These are phyloP conservation scores for Trichogramma pretiosum DNA, from an alignment of 1,140 invertebrate species.

Conservation along the genomic window DNA sequence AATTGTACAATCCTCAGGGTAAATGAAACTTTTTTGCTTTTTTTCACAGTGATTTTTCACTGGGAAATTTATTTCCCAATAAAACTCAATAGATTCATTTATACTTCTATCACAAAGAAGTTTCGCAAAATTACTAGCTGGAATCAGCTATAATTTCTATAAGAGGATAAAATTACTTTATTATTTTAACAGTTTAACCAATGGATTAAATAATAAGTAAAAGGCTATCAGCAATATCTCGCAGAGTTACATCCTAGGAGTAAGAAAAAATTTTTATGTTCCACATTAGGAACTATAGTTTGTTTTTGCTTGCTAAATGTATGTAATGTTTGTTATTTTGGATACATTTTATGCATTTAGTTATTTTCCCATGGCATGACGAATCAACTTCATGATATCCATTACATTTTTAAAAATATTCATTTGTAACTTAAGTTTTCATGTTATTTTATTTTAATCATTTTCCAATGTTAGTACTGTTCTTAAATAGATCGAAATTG, in stretches of 20 bases:
- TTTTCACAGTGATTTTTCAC: slow-evolving; percentile 10
- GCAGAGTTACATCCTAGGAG: slow-evolving; percentile 37
- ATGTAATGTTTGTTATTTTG: too few species aligned
- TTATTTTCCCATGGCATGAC: too few species aligned
- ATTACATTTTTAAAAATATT: too few species aligned
- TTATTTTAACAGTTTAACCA: slow-evolving; percentile 41
- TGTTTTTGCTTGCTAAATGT: too few species aligned
- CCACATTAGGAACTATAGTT: too few species aligned
- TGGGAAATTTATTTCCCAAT: slow-evolving; percentile 10
- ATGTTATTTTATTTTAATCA: too few species aligned
- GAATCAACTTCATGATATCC: too few species aligned
- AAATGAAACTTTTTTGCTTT: slow-evolving; percentile 36
- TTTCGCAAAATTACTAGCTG: neutral
- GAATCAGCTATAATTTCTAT: neutral
- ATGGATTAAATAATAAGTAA: slow-evolving; percentile 36
- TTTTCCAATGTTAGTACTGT: too few species aligned
- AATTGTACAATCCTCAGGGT: slow-evolving; percentile 75
- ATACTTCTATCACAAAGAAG: neutral
- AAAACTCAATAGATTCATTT: neutral
- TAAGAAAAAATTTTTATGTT: slow-evolving; percentile 23
- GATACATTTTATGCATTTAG: too few species aligned
- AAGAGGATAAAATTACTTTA: slow-evolving; percentile 22
- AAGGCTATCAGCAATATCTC: slow-evolving; percentile 33
- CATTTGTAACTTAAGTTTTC: too few species aligned
- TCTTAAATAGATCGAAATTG: too few species aligned